Base-by-base conservation (phyloP, 2,888 invertebrate species). In the Ischnura elegans region DNA sequence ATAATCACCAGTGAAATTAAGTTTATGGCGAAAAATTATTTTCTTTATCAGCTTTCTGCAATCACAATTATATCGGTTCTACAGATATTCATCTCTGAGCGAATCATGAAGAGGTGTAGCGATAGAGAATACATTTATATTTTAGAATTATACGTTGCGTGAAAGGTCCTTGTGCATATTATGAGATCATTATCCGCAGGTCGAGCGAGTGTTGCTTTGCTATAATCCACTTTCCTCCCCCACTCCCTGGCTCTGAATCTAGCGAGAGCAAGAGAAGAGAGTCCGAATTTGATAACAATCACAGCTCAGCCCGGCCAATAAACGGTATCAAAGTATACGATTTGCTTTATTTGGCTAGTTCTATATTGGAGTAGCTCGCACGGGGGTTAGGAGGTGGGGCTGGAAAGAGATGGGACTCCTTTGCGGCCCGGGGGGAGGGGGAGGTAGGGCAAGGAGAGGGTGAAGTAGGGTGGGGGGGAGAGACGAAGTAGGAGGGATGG, bases 281-380 rank as follows among this genome's bases (percentile, higher is more conserved):
- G 76, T 0, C 87, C 47, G 47, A 36, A 21, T 87, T 61, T 90
- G 43, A 90, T 87, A 51, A 42, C 61, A 87, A 87, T 90, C 90
- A 66, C 90, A 55, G 42, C 61, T 55, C 90, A 29, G 90, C 90
- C 90, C 90, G 90, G 90, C 90, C 90, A 90, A 90, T 90, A 90
- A 90, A 90, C 90, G 90, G 90, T 90, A 90, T 90, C 90, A 90
- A 90, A 90, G 90, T 90, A 90, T 90, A 90, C 90, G 90, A 90
- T 90, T 90, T 90, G 90, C 90, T 90, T 90, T 90, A 90, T 90
- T 90, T 90, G 90, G 90, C 61, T 61, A 90, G 90, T 90, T 90
- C 90, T 90, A 90, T 90, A 90, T 90, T 90, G 61, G 90, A 90
- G 90, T 90, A 90, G 90, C 90, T 90, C 90, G 90, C 90, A 10